phyloP scores from a whole-genome alignment of 2,888 invertebrate genomes.

The Atethmia centrago region DNA sequence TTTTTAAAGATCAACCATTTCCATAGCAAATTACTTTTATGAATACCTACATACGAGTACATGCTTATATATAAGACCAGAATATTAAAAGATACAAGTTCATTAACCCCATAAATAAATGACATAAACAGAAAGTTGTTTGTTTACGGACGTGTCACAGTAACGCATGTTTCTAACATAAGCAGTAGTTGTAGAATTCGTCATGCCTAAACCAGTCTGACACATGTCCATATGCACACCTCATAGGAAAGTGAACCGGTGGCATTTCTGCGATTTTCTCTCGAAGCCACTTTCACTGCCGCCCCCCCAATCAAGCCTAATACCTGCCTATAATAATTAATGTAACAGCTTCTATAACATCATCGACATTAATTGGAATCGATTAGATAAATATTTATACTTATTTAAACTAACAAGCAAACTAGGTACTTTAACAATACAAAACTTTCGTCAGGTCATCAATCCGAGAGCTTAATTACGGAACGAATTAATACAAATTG shows the following conservation, averaged over 20 bases:
- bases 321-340: conserved; percentile 49
- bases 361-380: conserved; percentile 61
- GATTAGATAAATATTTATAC: conserved; percentile 53
- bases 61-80: not conserved
- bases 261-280: conserved; percentile 84
- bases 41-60: too few species aligned
- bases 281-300: conserved; percentile 80
- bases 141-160: conserved; percentile 55
- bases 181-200: conserved; percentile 64
- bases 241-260: conserved; percentile 82
- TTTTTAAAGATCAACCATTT: not conserved
- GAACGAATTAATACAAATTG: conserved; percentile 55
- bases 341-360: conserved; percentile 47
- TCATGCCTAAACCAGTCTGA: conserved; percentile 77
- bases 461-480: conserved; percentile 46
- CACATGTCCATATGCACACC: conserved; percentile 73
- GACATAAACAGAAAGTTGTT: conserved; percentile 56
- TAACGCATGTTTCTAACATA: conserved; percentile 49
- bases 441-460: conserved; percentile 57
- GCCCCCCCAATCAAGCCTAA: conserved; percentile 32
- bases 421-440: conserved; percentile 42
- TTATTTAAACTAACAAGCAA: conserved; percentile 49
- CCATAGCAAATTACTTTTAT: not conserved
- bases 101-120: conserved; percentile 34
- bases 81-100: conserved; percentile 32